Percentiles rank a stretch among this genome's conserved stretches.
Evolutionary conservation across 2,113 vertebrate genomes (phyloP).

Genomic region (Pogonocichla stellata): DNA sequence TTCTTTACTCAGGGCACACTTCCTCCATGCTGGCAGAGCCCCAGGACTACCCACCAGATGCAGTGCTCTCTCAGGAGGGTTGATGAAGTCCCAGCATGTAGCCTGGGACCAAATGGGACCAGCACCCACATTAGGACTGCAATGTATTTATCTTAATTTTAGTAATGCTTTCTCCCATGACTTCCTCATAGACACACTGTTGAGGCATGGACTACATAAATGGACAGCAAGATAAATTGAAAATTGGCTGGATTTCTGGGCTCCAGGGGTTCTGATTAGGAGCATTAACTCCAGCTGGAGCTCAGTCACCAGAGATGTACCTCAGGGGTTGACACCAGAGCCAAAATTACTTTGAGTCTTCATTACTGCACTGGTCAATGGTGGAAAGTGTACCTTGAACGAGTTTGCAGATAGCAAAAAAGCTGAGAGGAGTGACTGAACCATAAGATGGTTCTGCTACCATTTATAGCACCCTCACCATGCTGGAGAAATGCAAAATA

Average conservation of each 20-base stretch:
- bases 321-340: not conserved
- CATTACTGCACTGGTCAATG: not conserved
- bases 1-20: not conserved
- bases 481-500: not conserved
- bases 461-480: not conserved
- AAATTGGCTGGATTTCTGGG: not conserved
- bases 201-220: not conserved
- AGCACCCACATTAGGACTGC: not conserved
- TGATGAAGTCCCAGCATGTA: not conserved
- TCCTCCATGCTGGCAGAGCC: not conserved
- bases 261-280: not conserved
- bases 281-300: not conserved
- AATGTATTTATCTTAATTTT: not conserved
- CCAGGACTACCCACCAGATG: not conserved
- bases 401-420: not conserved
- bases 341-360: not conserved
- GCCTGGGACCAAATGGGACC: not conserved
- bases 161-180: not conserved
- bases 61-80: accelerated
- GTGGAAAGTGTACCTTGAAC: not conserved
- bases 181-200: not conserved
- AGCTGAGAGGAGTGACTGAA: not conserved
- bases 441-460: not conserved
- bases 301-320: not conserved
- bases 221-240: not conserved